A percentile compares a stretch with the other conserved stretches of the same genome.
Conservation (phyloP, 2,888 invertebrate genomes). For the Bombylius discolor region DNA sequence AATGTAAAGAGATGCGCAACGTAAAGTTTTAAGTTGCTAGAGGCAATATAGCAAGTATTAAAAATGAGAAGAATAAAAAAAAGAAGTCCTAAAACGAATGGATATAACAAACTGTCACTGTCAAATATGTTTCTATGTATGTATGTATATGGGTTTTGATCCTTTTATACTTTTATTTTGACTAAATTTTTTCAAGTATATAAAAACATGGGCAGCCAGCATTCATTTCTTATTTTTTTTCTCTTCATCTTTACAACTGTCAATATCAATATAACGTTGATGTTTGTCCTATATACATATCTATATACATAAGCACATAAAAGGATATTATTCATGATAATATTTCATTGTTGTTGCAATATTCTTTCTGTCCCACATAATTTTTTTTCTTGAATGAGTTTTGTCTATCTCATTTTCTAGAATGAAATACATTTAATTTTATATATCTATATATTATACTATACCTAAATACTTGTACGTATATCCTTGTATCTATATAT, state of each 20-base stretch:
- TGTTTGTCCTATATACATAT: background rate
- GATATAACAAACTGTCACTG: background rate
- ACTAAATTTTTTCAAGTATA: too few species aligned
- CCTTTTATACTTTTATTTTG: too few species aligned
- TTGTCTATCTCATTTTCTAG: background rate
- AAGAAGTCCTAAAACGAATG: background rate
- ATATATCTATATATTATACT: too few species aligned
- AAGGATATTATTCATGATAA: background rate
- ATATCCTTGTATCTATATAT: too few species aligned
- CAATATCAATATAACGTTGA: background rate
- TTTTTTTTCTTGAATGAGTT: background rate
- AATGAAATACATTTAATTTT: too few species aligned
- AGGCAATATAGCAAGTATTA: background rate
- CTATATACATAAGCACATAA: background rate
- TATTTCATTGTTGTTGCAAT: background rate
- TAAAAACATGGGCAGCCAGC: too few species aligned
- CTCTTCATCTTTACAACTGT: background rate
- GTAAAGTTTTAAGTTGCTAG: background rate
- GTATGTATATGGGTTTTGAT: too few species aligned
- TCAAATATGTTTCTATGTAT: background rate
- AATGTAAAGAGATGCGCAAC: background rate
- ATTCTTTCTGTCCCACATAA: background rate
- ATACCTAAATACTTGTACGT: too few species aligned
- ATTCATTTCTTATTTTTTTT: too few species aligned
- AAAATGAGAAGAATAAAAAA: background rate